These are phyloP conservation scores for Volucella zonaria DNA, from an alignment of 2,888 invertebrate species.

Conservation along the genomic window DNA sequence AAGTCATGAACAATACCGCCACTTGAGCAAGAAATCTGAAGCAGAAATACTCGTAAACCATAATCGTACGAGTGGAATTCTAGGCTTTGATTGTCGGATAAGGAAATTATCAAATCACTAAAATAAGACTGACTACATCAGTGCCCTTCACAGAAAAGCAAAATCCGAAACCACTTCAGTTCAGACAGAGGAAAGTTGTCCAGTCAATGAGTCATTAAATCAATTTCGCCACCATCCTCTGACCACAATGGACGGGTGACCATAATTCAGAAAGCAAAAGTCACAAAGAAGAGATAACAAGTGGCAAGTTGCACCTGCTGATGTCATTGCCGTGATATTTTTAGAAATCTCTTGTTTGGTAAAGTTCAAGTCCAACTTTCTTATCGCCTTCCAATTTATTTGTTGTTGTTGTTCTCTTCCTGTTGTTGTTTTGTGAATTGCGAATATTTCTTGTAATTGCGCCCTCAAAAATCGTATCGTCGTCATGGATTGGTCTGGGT, in stretches of 20 bases:
- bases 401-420: background rate
- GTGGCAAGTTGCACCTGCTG: slow-evolving; percentile 3
- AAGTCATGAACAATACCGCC: too few species aligned
- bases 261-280: background rate
- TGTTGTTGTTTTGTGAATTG: too few species aligned
- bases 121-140: too few species aligned
- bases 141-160: too few species aligned
- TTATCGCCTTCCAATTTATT: slow-evolving; percentile 5
- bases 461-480: background rate
- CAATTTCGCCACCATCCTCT: background rate
- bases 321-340: slow-evolving; percentile 13
- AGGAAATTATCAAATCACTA: too few species aligned
- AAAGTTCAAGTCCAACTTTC: background rate
- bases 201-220: background rate
- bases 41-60: too few species aligned
- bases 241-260: background rate
- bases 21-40: too few species aligned
- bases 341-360: background rate
- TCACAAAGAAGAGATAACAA: slow-evolving; percentile 13
- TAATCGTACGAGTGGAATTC: too few species aligned
- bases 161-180: too few species aligned
- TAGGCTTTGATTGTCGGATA: too few species aligned
- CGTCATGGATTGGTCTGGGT: background rate
- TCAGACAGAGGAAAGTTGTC: too few species aligned
- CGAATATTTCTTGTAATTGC: background rate